Base-by-base conservation (phyloP, 2,113 vertebrate genomes). In the Nothoprocta pentlandii region DNA sequence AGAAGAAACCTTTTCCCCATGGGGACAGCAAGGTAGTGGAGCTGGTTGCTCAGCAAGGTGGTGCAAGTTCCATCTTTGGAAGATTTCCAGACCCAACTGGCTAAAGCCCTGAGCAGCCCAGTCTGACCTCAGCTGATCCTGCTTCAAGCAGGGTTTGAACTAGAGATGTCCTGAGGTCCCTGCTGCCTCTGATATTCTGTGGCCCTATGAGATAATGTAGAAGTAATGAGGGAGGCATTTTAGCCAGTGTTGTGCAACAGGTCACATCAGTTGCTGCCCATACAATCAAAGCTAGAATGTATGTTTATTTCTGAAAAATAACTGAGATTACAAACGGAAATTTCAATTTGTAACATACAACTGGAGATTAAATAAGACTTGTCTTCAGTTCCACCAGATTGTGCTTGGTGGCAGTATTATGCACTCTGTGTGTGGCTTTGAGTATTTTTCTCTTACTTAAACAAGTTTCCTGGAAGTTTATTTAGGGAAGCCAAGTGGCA, bases 361-460 rank as follows among this genome's bases (percentile, higher is more conserved):
- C 4, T 71, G 41, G 54, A 36, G 26, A 79, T 95, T 86, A 95
- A 80, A 32, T 54, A 47, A 84, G 34, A 32, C 21, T 59, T 92
- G 22, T 88, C 42, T 92, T 95, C 93, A 93, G n/a, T 97, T 96
- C 91, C 83, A 83, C 56, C 6, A 54, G 61, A 84, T 70, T 69
- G 47, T 94, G 70, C 86, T 64, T 94, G 95, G 86, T 91, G 80
- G 85, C 92, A 89, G 89, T 83, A 39, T 93, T 93, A 92, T 68
- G 78, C 89, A 93, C 94, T 69, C 42, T 51, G 6, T 91, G 28
- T 87, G 47, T 87, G 70, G 6, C 56, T 90, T 89, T 75, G 62
- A 89, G 54, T 91, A 82, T 87, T 93, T 93, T 94, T 90, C 68
- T 91, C 94, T 90, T 61, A 83, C 94, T 90, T 64, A 86, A 96